phyloP scores from a whole-genome alignment of 1,140 invertebrate species.

The Anadara kagoshimensis region DNA sequence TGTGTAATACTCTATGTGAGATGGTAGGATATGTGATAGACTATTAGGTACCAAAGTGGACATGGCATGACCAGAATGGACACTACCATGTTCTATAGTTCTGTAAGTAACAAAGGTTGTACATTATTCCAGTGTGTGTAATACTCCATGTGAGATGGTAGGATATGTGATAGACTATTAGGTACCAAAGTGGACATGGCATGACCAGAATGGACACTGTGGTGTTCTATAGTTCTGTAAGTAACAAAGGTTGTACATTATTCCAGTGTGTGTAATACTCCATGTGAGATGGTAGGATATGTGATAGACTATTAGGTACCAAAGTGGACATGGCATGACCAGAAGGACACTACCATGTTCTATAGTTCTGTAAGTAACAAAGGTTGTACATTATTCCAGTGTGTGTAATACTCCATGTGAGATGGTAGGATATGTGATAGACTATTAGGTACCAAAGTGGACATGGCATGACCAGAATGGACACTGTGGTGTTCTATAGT shows the following conservation, averaged over 20 bases:
- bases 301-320: slow-evolving; percentile 77
- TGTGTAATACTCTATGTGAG: slow-evolving; percentile 88
- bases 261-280: slow-evolving; percentile 90
- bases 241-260: too few relatives aligned
- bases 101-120: too few relatives aligned
- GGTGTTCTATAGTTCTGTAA: slow-evolving; percentile 51
- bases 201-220: slow-evolving; percentile 50
- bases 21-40: slow-evolving; percentile 78
- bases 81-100: slow-evolving; percentile 46
- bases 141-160: slow-evolving; percentile 82
- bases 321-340: slow-evolving; percentile 76
- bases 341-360: slow-evolving; percentile 39
- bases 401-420: slow-evolving; percentile 88
- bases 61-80: slow-evolving; percentile 72
- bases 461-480: slow-evolving; percentile 72
- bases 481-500: slow-evolving; percentile 46
- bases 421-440: slow-evolving; percentile 79
- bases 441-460: slow-evolving; percentile 77
- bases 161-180: slow-evolving; percentile 80
- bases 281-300: slow-evolving; percentile 82
- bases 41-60: slow-evolving; percentile 77
- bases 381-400: slow-evolving; percentile 87
- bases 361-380: slow-evolving; percentile 51
- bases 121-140: slow-evolving; percentile 88
- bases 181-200: slow-evolving; percentile 77